phyloP scores from a whole-genome alignment of 1,140 invertebrate genomes.

The Sweltsa coloradensis region DNA sequence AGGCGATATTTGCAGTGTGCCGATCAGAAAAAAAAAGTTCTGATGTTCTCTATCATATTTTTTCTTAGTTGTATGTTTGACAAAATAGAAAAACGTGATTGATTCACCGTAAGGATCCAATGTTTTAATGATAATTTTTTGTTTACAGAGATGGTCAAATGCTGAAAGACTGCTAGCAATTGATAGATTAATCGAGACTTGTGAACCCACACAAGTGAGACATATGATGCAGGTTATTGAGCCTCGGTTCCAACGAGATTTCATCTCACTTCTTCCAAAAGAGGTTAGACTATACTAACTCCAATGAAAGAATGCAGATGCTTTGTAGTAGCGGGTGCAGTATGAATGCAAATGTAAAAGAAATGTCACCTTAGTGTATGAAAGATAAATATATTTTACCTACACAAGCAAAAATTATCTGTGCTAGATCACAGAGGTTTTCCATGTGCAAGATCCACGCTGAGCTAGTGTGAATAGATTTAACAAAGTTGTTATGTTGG shows the following conservation, averaged over 20 bases:
- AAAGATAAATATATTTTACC: too few relatives aligned
- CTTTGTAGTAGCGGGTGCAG: too few relatives aligned
- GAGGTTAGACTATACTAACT: slow-evolving; percentile 43
- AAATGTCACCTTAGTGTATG: too few relatives aligned
- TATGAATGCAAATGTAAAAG: too few relatives aligned
- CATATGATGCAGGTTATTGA: slow-evolving; percentile 97
- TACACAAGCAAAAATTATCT: too few relatives aligned
- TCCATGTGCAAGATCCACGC: too few relatives aligned
- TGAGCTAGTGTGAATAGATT: too few relatives aligned
- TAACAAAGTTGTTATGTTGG: too few relatives aligned
- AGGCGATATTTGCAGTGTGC: not conserved
- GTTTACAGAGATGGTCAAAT: slow-evolving; percentile 72
- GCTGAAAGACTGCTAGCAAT: slow-evolving; percentile 79
- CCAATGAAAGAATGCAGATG: not conserved
- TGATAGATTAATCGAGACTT: slow-evolving; percentile 76
- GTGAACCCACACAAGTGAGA: slow-evolving; percentile 84
- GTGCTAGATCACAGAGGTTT: too few relatives aligned
- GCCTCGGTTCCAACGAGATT: slow-evolving; percentile 95
- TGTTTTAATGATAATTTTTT: slow-evolving; percentile 11
- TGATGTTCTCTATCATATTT: not conserved
- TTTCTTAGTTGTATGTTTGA: not conserved
- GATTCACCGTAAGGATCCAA: not conserved
- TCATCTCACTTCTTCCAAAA: slow-evolving; percentile 89
- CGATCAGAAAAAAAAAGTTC: not conserved
- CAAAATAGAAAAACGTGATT: not conserved